These are phyloP conservation scores for Drymodes brunneopygia DNA, from an alignment of 2,113 vertebrate species.

Conservation along the genomic window DNA sequence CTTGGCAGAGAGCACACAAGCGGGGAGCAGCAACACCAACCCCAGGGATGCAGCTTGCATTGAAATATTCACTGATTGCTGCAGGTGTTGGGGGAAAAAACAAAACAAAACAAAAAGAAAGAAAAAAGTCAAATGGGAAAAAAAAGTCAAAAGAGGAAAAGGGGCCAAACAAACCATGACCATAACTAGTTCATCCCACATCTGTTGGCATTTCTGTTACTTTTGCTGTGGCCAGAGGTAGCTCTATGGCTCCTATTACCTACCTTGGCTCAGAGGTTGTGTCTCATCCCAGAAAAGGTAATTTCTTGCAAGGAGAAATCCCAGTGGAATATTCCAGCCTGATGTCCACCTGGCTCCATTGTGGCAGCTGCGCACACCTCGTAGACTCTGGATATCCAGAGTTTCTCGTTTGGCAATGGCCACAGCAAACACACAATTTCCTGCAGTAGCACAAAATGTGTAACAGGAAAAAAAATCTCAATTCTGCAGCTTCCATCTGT, in stretches of 20 bases:
- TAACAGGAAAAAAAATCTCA: background rate
- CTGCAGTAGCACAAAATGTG: constrained; percentile 31
- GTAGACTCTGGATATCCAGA: constrained; percentile 74
- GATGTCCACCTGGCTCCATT: constrained; percentile 83
- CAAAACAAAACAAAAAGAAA: background rate
- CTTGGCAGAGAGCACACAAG: constrained; percentile 82
- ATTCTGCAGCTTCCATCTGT: background rate
- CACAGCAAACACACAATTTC: constrained; percentile 83
- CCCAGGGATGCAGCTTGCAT: constrained; percentile 85
- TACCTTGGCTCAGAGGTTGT: constrained; percentile 82
- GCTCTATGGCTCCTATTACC: background rate
- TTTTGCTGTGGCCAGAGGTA: background rate
- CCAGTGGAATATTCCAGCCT: constrained; percentile 88
- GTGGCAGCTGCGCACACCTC: constrained; percentile 82
- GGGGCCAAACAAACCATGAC: background rate
- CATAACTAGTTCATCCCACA: background rate
- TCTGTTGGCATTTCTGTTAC: background rate
- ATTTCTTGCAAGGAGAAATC: constrained; percentile 83
- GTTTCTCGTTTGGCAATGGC: constrained; percentile 77
- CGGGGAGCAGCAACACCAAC: constrained; percentile 69
- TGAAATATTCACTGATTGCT: constrained; percentile 83
- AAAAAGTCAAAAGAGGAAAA: background rate
- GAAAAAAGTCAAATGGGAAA: background rate
- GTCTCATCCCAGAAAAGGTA: constrained; percentile 81
- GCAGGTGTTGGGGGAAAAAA: background rate